Percentiles rank a stretch among this genome's conserved stretches.
Conservation (phyloP, 2,888 invertebrate genomes). For the Anarsia innoxiella region DNA sequence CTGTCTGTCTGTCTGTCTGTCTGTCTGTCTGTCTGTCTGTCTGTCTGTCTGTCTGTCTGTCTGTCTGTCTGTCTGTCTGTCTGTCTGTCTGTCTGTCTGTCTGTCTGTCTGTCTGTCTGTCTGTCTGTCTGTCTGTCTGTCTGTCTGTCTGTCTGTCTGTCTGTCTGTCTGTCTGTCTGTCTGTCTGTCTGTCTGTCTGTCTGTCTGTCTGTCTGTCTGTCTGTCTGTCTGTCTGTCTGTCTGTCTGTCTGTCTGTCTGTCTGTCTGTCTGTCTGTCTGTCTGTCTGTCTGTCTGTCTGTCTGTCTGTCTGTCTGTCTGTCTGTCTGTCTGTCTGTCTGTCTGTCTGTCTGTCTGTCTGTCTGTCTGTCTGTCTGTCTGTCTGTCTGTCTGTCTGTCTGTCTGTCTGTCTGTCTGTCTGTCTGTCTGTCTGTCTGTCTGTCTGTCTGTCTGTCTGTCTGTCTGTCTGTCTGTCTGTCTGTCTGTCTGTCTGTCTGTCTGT, state of each 20-base stretch:
- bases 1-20: neutral
- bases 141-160: neutral
- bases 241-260: neutral
- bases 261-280: neutral
- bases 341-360: neutral
- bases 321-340: neutral
- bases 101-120: neutral
- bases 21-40: neutral
- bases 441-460: slow-evolving; percentile 1
- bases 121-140: neutral
- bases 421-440: slow-evolving; percentile 1
- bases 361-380: slow-evolving; percentile 1
- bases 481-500: slow-evolving; percentile 1
- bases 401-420: slow-evolving; percentile 1
- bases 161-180: neutral
- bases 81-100: neutral
- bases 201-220: neutral
- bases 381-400: slow-evolving; percentile 1
- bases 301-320: neutral
- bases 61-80: neutral
- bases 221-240: neutral
- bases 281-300: neutral
- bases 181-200: neutral
- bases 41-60: neutral
- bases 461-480: slow-evolving; percentile 1